Base-by-base conservation (phyloP, 1,140 invertebrate species). In the Nasonia giraulti region DNA sequence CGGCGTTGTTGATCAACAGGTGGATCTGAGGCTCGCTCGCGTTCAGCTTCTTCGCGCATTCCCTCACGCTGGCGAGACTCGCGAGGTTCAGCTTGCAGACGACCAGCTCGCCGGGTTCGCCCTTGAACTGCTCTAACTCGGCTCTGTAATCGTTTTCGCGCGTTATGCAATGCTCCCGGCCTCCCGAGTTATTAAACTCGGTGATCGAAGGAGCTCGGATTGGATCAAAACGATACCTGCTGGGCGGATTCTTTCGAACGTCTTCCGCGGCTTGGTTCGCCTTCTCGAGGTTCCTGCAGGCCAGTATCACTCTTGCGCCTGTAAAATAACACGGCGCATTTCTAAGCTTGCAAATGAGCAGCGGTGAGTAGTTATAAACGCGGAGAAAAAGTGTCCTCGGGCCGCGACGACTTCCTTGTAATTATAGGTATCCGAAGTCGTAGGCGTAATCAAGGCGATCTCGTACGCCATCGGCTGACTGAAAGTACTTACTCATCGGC, bases 1-100 rank as follows among this genome's bases (percentile, higher is more conserved):
- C 97, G 76, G 97, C 97, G 93, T 98, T 98, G 87, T 97, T 97
- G 20, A 98, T 95, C 3, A 98, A 92, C 66, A 97, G 91, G 88
- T 97, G 94, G 68, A 97, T 95, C 88, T 94, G 92, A 55, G 93
- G 81, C 90, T 96, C 95, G 0, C 92, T 94, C 8, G 94, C 90
- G 17, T 94, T 88, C 2, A 98, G 91, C 33, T 94, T 92, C 74
- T 95, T 90, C 14, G 95, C 96, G 89, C 96, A 98, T 86, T 95
- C 92, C 84, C 95, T 91, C 0, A 98, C 94, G 31, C 96, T 97
- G 37, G 94, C 92, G 12, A 98, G 91, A 14, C 95, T 97, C 2
- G 93, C 91, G 0, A 98, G 93, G 91, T 98, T 95, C 62, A 97
- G 93, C 87, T 95, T 92, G 77, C 94, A 93, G 0, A 96, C 87